Base-by-base conservation (phyloP, 2,797 vertebrate species). In the Cichlasoma orientale region DNA sequence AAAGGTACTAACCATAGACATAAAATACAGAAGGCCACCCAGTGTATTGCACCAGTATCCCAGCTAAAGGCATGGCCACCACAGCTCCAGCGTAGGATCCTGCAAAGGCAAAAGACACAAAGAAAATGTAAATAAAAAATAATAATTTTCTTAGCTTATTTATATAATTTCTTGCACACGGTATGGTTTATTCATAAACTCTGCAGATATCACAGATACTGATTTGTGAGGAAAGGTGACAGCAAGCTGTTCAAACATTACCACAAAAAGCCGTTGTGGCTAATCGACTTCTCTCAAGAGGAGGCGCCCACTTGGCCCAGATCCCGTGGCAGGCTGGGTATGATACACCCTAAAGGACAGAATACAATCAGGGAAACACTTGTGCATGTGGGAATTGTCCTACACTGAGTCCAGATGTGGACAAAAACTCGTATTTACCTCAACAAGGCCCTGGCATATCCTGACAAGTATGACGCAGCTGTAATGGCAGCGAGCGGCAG, bases 301-400 rank as follows among this genome's bases (percentile, higher is more conserved):
- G 98, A 72, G 98, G 98, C 2, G 98, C 97, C 98, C 98, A 99
- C 87, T 98, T 99, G 90, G 97, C 98, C 98, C 98, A 99, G 90
- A 99, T 99, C 2, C 98, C 98, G 0, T 99, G 98, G 76, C 98
- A 99, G 75, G 98, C 98, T 87, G 98, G 98, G 84, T 99, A 99
- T 71, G 98, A 99, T 82, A 99, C 98, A 16, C 98, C 98, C 98
- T 99, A 91, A 53, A 77, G 58, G 79, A 75, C 76, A 92, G 31
- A 77, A 25, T 6, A 61, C 11, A 77, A 57, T 86, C 63, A 85
- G 59, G 1, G 4, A 75, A 36, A 50, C 63, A 68, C 41, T 11
- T 68, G 63, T 52, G 63, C 63, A 50, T 13, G 44, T 68, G 25
- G 63, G 25, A 57, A 71, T 23, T 41, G 56, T 79, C 10, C 11